Percentiles rank a stretch among this genome's conserved stretches.
These are phyloP conservation scores for Turritopsis rubra DNA, from an alignment of 30 jellyfish, hydroid and myxozoan species.

Conservation along the genomic window DNA sequence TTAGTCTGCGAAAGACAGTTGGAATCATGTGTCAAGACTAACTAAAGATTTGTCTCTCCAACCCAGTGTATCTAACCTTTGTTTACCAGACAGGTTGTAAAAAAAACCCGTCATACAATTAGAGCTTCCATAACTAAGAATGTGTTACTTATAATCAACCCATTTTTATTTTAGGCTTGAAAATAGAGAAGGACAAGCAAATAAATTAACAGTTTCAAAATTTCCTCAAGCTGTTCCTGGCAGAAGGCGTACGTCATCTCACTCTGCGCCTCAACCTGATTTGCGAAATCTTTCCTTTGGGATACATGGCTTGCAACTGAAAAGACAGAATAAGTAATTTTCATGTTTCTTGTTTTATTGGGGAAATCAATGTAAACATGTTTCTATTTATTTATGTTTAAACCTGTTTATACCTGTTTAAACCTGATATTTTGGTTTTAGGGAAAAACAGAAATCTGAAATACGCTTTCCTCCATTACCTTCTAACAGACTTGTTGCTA, in stretches of 20 bases:
- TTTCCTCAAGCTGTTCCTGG: neutral
- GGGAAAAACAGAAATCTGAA: neutral
- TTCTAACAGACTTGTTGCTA: neutral
- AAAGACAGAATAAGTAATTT: neutral
- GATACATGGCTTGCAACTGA: neutral
- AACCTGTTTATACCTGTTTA: too few species aligned
- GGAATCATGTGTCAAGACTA: neutral
- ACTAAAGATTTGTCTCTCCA: neutral
- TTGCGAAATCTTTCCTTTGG: conserved; percentile 7
- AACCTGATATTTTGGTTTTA: neutral
- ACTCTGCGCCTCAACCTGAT: conserved; percentile 7
- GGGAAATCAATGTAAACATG: too few species aligned
- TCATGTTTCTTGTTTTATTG: neutral
- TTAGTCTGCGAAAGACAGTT: neutral
- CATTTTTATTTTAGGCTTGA: too few species aligned
- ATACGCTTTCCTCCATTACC: neutral
- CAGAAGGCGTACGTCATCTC: neutral
- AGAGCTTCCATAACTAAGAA: too few species aligned
- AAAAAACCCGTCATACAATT: too few species aligned
- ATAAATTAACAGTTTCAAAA: neutral
- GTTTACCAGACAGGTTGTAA: neutral
- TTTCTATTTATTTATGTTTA: too few species aligned
- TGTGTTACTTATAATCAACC: too few species aligned
- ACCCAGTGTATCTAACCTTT: neutral
- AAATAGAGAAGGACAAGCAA: too few species aligned